Evolutionary conservation across 2,113 vertebrate species (phyloP).

Genomic region (Beaufortia kweichowensis): DNA sequence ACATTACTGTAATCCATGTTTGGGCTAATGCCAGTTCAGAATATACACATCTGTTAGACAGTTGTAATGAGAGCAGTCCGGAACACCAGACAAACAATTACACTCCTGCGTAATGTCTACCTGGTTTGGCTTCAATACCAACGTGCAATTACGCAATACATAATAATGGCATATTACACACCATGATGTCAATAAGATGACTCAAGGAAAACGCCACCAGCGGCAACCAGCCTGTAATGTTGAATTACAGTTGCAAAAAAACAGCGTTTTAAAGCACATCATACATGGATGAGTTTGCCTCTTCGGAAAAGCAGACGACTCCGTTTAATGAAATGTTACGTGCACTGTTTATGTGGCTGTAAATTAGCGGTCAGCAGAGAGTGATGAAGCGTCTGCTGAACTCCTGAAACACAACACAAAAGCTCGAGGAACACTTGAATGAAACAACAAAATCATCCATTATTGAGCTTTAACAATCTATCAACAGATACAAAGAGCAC

Average conservation of each 20-base stretch:
- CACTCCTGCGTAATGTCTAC: constrained; percentile 48
- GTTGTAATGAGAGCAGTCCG: constrained; percentile 25
- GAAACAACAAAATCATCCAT: not conserved
- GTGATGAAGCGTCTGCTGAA: constrained; percentile 26
- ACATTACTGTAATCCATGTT: not conserved
- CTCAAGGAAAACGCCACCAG: not conserved
- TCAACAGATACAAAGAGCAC: constrained; percentile 22
- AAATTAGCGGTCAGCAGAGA: constrained; percentile 50
- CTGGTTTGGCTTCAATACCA: constrained; percentile 31
- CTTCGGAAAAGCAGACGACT: constrained; percentile 34
- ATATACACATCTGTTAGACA: constrained; percentile 32
- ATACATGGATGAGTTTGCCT: constrained; percentile 3
- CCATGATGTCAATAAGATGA: constrained; percentile 31
- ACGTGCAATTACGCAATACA: constrained; percentile 42
- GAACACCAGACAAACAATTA: constrained; percentile 50
- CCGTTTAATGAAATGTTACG: constrained; percentile 44
- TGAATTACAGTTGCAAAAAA: not conserved
- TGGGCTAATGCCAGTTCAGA: too few relatives aligned
- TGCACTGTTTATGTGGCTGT: constrained; percentile 46
- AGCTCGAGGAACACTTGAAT: not conserved
- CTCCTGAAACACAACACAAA: constrained; percentile 25
- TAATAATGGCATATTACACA: constrained; percentile 26
- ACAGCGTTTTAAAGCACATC: not conserved
- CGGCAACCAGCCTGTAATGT: not conserved
- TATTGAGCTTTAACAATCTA: not conserved